A percentile compares a stretch with the other conserved stretches of the same genome.
Conservation (phyloP, 2,113 vertebrate species). For the Nycticryphes semicollaris region DNA sequence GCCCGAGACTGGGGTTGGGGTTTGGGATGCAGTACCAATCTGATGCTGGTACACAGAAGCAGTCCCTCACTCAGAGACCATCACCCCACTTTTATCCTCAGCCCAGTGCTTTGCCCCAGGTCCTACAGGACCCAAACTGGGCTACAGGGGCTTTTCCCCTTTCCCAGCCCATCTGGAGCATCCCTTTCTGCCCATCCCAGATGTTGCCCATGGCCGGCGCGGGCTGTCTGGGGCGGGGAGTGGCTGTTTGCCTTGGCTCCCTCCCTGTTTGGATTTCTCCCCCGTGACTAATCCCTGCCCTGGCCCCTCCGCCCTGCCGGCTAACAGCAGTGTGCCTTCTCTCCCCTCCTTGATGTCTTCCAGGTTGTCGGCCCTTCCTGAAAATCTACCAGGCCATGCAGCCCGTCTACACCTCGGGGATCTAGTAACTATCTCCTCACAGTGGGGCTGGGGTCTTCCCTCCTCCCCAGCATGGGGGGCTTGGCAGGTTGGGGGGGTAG, state of each 20-base stretch:
- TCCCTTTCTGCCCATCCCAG: slow-evolving; percentile 21
- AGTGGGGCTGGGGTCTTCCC: background rate
- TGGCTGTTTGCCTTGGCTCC: slow-evolving; percentile 55
- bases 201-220: background rate
- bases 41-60: background rate
- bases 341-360: slow-evolving; percentile 42
- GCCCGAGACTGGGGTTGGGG: background rate
- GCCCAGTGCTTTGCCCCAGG: background rate
- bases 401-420: slow-evolving; percentile 97
- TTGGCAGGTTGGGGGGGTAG: background rate
- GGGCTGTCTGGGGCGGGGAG: background rate
- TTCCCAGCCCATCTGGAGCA: background rate
- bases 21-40: background rate
- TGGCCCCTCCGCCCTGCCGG: slow-evolving; percentile 18
- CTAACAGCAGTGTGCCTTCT: slow-evolving; percentile 3
- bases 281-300: slow-evolving; percentile 34
- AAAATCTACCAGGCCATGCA: slow-evolving; percentile 99
- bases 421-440: slow-evolving; percentile 86
- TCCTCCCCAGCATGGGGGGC: background rate
- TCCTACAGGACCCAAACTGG: background rate
- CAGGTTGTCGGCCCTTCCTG: slow-evolving; percentile 97
- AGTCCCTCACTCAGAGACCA: background rate
- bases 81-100: background rate
- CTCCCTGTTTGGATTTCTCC: slow-evolving; percentile 52
- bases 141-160: background rate